phyloP scores from a whole-genome alignment of 1,140 invertebrate species.

The Solenopsis fugax region DNA sequence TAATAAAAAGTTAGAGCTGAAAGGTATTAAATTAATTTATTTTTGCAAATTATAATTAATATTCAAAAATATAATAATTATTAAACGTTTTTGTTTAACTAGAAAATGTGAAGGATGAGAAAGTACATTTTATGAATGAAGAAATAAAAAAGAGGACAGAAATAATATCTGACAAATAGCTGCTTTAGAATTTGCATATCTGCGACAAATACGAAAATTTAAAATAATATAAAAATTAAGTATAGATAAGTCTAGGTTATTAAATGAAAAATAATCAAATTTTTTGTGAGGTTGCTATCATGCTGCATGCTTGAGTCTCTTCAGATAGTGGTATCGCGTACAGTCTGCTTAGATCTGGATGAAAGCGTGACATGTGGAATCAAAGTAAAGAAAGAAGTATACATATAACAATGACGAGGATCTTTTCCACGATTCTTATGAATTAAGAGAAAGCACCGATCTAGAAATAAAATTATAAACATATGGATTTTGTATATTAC shows the following conservation, averaged over 20 bases:
- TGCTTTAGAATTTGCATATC: constrained; percentile 75
- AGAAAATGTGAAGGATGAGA: constrained; percentile 90
- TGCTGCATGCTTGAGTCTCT: not conserved
- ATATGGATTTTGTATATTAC: constrained; percentile 82
- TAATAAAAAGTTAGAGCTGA: constrained; percentile 87
- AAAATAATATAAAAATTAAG: constrained; percentile 72
- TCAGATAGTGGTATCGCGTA: not conserved
- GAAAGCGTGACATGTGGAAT: not conserved
- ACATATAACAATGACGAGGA: not conserved
- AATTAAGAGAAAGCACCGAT: not conserved
- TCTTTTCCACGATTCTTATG: not conserved
- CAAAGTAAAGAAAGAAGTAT: not conserved
- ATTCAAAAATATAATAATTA: constrained; percentile 86
- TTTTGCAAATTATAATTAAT: constrained; percentile 40
- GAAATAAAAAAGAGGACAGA: constrained; percentile 85
- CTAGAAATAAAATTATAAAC: constrained; percentile 23
- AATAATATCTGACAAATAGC: constrained; percentile 81
- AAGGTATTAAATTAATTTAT: constrained; percentile 83
- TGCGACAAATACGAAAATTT: constrained; percentile 60
- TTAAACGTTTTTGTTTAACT: constrained; percentile 53
- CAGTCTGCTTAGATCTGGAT: not conserved
- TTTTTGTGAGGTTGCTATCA: not conserved
- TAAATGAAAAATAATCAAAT: constrained; percentile 41
- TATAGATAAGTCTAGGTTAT: constrained; percentile 67
- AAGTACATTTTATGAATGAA: constrained; percentile 85